Evolutionary conservation across 2,113 vertebrate genomes (phyloP).

Genomic region (Entelurus aequoreus): DNA sequence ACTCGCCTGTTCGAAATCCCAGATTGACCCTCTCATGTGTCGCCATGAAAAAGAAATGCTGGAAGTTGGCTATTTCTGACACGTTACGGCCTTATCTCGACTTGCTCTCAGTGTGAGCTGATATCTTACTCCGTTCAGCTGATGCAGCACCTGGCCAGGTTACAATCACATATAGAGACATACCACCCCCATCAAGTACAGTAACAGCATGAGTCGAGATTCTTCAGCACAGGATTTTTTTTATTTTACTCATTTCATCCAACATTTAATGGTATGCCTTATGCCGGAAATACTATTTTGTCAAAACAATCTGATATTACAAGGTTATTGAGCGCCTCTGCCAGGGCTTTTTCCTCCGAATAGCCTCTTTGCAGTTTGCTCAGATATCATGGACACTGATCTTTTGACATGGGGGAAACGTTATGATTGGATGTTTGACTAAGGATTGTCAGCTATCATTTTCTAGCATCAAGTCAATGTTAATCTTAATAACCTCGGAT

Average conservation of each 20-base stretch:
- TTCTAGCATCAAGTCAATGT: not conserved
- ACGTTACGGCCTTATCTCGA: conserved; percentile 18
- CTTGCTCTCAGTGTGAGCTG: conserved; percentile 6
- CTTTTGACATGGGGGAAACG: not conserved
- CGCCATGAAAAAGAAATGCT: conserved; percentile 12
- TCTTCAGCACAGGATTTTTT: not conserved
- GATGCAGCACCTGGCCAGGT: conserved; percentile 16
- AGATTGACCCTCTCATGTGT: conserved; percentile 20
- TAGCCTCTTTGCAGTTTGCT: not conserved
- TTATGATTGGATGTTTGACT: not conserved
- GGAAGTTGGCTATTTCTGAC: conserved; percentile 11
- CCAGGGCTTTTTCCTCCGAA: not conserved
- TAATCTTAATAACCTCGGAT: not conserved
- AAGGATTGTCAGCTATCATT: conserved; percentile 5
- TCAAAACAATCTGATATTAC: not conserved
- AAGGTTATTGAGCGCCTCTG: not conserved
- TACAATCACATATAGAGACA: conserved; percentile 2
- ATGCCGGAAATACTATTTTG: not conserved
- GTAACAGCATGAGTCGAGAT: not conserved
- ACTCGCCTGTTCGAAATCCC: conserved; percentile 15
- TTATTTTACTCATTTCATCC: not conserved
- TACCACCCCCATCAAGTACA: not conserved
- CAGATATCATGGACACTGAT: not conserved
- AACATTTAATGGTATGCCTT: not conserved
- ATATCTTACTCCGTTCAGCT: conserved; percentile 5